Percentiles rank a stretch among this genome's conserved stretches.
These are phyloP conservation scores for Scaptomyza flava DNA, from an alignment of 2,888 invertebrate species.

Conservation along the genomic window DNA sequence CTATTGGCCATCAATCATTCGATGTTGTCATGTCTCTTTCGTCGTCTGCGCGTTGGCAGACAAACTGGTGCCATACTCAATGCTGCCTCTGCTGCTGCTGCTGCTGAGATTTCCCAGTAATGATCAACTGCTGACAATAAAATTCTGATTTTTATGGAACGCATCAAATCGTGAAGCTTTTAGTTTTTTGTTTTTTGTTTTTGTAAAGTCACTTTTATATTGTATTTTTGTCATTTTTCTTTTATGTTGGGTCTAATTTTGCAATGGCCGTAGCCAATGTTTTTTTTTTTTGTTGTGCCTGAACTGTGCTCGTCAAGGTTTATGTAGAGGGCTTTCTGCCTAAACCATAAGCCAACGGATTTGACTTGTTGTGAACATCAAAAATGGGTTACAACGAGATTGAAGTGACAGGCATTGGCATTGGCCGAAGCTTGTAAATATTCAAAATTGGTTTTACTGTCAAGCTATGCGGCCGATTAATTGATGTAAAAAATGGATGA, in stretches of 20 bases:
- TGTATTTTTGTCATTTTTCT: conserved; percentile 29
- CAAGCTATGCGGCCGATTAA: background rate
- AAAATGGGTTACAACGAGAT: conserved; percentile 42
- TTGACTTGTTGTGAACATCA: conserved; percentile 51
- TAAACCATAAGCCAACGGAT: conserved; percentile 50
- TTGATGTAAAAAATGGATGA: background rate
- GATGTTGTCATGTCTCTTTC: conserved; percentile 47
- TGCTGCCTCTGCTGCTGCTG: conserved; percentile 6
- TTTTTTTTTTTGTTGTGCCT: conserved; percentile 24
- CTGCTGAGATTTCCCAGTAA: conserved; percentile 46
- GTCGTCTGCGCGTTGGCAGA: conserved; percentile 70
- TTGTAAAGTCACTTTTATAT: conserved; percentile 10
- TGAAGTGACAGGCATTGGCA: conserved; percentile 42
- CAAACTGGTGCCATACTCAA: conserved; percentile 71
- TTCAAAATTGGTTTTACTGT: conserved; percentile 13
- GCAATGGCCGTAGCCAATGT: conserved; percentile 35
- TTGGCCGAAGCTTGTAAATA: conserved; percentile 28
- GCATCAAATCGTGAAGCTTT: conserved; percentile 27
- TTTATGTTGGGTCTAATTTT: conserved; percentile 51
- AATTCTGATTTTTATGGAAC: conserved; percentile 65
- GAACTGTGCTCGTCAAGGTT: conserved; percentile 50
- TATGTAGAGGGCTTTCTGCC: conserved; percentile 27
- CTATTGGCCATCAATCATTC: conserved; percentile 68
- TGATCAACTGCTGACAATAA: conserved; percentile 51
- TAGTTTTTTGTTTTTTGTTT: conserved; percentile 17